phyloP scores from a whole-genome alignment of 2,113 vertebrate genomes.

The Trochalopteron elliotii region DNA sequence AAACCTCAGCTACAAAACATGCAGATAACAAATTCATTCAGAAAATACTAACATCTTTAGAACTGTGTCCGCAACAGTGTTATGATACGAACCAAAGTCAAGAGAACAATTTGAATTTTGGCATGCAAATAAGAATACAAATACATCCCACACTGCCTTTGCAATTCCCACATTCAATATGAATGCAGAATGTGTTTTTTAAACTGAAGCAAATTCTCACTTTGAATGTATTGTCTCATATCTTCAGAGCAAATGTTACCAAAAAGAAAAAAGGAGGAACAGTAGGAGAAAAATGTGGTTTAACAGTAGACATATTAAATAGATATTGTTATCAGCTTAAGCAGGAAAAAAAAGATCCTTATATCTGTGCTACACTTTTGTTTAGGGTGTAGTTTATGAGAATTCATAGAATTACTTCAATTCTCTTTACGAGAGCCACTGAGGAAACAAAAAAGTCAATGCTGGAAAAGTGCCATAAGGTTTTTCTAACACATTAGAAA shows the following conservation, averaged over 20 bases:
- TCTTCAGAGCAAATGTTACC: neutral
- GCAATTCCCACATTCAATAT: neutral
- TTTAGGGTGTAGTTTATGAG: neutral
- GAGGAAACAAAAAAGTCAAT: neutral
- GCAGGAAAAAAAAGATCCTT: neutral
- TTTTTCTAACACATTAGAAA: neutral
- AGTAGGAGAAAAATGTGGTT: neutral
- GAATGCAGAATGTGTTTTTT: neutral
- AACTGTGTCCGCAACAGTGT: neutral
- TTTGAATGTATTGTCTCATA: neutral
- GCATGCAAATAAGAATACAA: neutral
- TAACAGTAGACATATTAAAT: neutral
- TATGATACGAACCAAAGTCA: neutral
- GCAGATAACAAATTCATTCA: neutral
- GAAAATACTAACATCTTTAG: neutral
- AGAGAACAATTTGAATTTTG: neutral
- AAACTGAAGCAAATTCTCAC: neutral
- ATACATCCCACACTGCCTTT: neutral
- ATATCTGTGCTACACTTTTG: neutral
- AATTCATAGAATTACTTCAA: neutral
- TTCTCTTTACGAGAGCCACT: neutral
- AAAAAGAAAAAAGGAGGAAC: neutral
- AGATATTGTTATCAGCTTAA: neutral
- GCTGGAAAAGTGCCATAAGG: neutral
- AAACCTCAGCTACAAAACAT: neutral